Conservation (phyloP, 2,888 invertebrate genomes). For the Artemia sinica region DNA sequence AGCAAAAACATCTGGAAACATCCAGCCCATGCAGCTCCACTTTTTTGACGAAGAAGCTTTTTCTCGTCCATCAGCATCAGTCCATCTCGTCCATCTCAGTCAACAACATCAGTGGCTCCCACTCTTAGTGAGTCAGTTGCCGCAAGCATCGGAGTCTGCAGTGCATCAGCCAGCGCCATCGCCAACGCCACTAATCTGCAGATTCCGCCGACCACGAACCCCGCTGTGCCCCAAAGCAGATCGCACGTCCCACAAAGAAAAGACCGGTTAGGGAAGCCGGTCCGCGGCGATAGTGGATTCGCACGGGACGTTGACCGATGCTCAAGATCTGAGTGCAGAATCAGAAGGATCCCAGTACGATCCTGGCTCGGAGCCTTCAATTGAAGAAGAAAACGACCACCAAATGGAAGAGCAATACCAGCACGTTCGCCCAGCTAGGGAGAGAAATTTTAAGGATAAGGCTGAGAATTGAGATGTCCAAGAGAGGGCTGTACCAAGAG, state of each 20-base stretch:
- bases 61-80: background rate
- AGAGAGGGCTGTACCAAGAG: background rate
- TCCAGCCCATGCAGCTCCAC: background rate
- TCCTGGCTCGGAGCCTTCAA: background rate
- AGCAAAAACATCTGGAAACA: background rate
- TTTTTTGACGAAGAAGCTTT: background rate
- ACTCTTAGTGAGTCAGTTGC: no score
- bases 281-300: no score
- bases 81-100: background rate
- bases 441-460: background rate
- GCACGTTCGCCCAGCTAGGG: background rate
- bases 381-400: background rate
- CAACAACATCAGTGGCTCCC: slow-evolving; percentile 7
- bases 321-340: no score
- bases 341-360: no score
- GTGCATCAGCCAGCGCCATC: background rate
- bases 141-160: slow-evolving; percentile 10
- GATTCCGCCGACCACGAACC: slow-evolving; percentile 8
- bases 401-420: background rate
- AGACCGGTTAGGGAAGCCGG: no score
- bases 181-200: no score
- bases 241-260: no score
- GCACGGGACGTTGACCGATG: no score
- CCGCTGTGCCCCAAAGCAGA: background rate
- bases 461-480: background rate